phyloP scores from a whole-genome alignment of 2,113 vertebrate genomes.

The Pycnonotus jocosus region DNA sequence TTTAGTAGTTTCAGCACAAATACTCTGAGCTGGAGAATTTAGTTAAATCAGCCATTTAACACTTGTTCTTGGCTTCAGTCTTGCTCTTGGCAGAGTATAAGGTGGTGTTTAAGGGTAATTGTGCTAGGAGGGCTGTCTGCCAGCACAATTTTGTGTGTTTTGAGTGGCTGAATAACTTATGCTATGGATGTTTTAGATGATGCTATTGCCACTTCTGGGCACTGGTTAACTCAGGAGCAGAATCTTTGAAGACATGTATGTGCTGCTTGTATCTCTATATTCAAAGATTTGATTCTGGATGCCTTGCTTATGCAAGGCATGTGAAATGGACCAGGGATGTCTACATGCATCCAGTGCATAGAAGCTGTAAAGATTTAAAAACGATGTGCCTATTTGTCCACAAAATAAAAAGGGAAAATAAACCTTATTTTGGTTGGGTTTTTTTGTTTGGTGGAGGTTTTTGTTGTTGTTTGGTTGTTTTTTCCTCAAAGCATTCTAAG shows the following conservation, averaged over 20 bases:
- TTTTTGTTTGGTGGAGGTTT: background rate
- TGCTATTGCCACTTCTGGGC: background rate
- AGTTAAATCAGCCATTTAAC: background rate
- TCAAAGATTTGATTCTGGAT: background rate
- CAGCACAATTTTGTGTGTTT: background rate
- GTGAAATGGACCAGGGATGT: background rate
- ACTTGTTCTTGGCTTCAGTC: background rate
- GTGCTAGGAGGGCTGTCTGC: background rate
- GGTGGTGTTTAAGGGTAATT: background rate
- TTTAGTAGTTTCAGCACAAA: background rate
- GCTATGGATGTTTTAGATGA: background rate
- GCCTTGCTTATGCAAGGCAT: background rate
- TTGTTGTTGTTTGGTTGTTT: background rate
- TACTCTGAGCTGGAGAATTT: background rate
- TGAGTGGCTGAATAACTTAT: background rate
- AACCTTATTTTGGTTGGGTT: accelerated
- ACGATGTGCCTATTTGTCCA: background rate
- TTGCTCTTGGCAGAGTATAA: background rate
- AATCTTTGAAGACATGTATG: background rate
- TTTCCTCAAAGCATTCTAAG: background rate
- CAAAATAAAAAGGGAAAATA: background rate
- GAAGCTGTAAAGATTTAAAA: background rate
- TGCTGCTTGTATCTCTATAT: background rate
- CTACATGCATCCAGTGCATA: background rate
- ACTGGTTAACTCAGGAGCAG: background rate